Conservation (phyloP, 2,113 vertebrate genomes). For the Ptilonorhynchus violaceus region DNA sequence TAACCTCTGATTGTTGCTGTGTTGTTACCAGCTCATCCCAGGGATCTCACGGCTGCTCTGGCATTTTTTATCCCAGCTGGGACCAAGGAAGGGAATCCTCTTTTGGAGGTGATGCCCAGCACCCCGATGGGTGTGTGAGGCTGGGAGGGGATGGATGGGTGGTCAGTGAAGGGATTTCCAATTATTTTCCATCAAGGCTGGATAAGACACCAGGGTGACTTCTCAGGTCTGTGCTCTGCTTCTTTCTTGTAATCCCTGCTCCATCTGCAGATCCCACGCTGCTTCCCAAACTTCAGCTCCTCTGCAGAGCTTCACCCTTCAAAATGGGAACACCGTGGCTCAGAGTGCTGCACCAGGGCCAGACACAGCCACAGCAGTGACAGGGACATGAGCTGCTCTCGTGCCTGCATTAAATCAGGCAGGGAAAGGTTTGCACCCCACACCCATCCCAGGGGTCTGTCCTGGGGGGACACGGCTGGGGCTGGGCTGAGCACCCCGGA, state of each 20-base stretch:
- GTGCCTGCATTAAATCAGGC: rapidly evolving
- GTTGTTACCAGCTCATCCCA: neutral
- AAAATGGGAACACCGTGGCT: rapidly evolving
- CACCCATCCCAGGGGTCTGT: neutral
- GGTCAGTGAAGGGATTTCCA: rapidly evolving
- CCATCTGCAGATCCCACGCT: rapidly evolving
- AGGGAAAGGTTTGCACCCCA: neutral
- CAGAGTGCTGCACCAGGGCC: neutral
- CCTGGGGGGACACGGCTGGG: no score
- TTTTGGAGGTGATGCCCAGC: neutral
- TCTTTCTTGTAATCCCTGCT: neutral
- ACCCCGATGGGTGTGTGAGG: neutral
- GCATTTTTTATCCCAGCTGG: neutral
- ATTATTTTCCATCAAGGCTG: neutral
- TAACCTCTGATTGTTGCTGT: neutral
- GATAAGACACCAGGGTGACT: neutral
- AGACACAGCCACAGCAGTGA: neutral
- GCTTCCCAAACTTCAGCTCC: neutral
- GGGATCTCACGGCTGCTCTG: neutral
- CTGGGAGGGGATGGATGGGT: neutral
- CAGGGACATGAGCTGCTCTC: neutral
- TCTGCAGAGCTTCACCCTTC: neutral
- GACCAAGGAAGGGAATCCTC: neutral
- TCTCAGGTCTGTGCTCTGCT: neutral
- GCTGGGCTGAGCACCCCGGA: neutral